phyloP scores from a whole-genome alignment of 2,797 vertebrate genomes.

The Microctenopoma stevenorrisi region DNA sequence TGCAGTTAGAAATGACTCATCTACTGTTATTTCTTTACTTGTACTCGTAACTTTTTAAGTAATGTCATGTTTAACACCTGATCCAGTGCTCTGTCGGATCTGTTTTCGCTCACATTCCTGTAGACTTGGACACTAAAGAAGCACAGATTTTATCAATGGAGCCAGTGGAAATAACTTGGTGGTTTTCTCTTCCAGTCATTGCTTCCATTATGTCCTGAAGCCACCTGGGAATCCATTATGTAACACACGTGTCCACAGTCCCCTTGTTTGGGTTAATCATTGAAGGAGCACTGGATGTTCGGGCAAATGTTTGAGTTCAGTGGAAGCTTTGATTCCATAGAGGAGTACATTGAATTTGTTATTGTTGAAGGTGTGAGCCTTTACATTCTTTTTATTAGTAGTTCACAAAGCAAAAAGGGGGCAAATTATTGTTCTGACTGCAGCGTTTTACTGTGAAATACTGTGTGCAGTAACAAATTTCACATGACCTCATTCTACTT shows the following conservation, averaged over 20 bases:
- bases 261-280: slow-evolving; percentile 17
- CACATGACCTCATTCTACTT: slow-evolving; percentile 25
- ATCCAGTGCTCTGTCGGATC: neutral
- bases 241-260: slow-evolving; percentile 43
- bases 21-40: neutral
- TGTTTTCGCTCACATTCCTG: slow-evolving; percentile 52
- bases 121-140: slow-evolving; percentile 44
- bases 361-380: neutral
- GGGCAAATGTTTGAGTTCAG: slow-evolving; percentile 21
- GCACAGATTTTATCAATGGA: slow-evolving; percentile 25
- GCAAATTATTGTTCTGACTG: slow-evolving; percentile 7
- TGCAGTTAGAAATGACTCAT: neutral
- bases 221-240: slow-evolving; percentile 44
- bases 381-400: slow-evolving; percentile 6
- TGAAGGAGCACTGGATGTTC: slow-evolving; percentile 33
- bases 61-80: neutral
- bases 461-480: slow-evolving; percentile 12
- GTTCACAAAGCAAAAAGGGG: neutral
- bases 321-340: neutral
- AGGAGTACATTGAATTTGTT: neutral
- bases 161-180: slow-evolving; percentile 33
- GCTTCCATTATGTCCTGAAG: slow-evolving; percentile 50
- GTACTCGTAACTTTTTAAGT: neutral
- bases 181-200: slow-evolving; percentile 42
- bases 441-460: slow-evolving; percentile 17